Percentiles rank a stretch among this genome's conserved stretches.
These are phyloP conservation scores for Cygnus olor DNA, from an alignment of 2,797 vertebrate species.

Conservation along the genomic window DNA sequence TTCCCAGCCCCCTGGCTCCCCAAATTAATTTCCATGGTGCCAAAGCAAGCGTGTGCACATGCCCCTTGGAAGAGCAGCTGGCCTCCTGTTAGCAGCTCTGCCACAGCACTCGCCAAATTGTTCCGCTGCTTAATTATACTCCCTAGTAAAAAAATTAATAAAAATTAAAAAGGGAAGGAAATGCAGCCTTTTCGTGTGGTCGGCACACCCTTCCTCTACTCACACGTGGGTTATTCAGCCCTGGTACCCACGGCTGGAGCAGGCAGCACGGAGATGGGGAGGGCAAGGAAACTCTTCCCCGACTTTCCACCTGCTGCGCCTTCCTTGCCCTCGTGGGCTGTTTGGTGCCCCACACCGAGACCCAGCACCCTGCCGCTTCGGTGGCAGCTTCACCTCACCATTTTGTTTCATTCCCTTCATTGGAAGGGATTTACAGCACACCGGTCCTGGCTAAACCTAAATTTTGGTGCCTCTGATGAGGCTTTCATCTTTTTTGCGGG, in stretches of 20 bases:
- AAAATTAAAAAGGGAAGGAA: too few species aligned
- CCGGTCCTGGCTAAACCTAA: neutral
- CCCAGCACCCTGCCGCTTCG: neutral
- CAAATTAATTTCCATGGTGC: neutral
- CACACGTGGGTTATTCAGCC: neutral
- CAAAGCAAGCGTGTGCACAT: rapidly evolving
- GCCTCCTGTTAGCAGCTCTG: neutral
- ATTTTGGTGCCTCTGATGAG: neutral
- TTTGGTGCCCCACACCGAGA: rapidly evolving
- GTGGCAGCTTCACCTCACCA: rapidly evolving
- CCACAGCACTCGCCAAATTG: neutral
- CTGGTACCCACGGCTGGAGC: neutral
- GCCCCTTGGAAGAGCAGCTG: neutral
- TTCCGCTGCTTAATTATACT: neutral
- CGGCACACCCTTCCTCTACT: neutral
- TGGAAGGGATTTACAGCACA: neutral
- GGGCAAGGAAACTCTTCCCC: neutral
- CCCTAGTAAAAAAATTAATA: neutral
- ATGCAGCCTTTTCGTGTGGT: neutral
- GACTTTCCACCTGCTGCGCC: neutral
- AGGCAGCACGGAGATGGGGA: rapidly evolving
- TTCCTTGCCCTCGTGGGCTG: neutral
- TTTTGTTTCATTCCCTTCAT: neutral
- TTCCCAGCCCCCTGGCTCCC: neutral
- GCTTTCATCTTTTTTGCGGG: neutral